These are phyloP conservation scores for Cryptoprocta ferox DNA, from an alignment of 2,797 vertebrate genomes.

Conservation along the genomic window DNA sequence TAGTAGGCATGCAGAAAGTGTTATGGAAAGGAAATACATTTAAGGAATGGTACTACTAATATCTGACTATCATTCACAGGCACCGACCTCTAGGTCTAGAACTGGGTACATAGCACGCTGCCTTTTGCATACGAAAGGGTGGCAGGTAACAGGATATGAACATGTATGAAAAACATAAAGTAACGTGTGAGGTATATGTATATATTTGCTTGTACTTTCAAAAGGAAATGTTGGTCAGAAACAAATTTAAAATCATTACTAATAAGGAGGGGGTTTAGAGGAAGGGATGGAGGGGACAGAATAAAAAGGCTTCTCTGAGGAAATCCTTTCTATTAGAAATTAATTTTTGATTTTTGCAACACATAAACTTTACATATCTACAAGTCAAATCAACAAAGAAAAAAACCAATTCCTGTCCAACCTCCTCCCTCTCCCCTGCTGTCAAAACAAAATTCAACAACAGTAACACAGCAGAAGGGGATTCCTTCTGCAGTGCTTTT, in stretches of 20 bases:
- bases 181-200: neutral
- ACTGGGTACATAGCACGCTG: neutral
- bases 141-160: neutral
- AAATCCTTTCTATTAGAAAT: neutral
- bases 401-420: neutral
- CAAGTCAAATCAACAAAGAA: slow-evolving; percentile 16
- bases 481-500: neutral
- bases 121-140: neutral
- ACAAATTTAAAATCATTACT: neutral
- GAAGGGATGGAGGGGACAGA: neutral
- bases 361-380: neutral
- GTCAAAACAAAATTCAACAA: slow-evolving; percentile 33
- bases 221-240: slow-evolving; percentile 37
- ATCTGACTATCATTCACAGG: neutral
- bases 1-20: neutral
- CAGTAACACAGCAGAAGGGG: neutral
- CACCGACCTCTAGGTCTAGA: neutral
- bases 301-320: neutral
- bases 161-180: neutral
- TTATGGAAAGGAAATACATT: neutral
- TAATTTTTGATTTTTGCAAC: neutral
- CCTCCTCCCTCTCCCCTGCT: neutral
- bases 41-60: neutral
- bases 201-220: neutral
- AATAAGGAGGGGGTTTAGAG: neutral